Evolutionary conservation across 2,888 invertebrate species (phyloP).

Genomic region (Drosophila pseudotakahashii): DNA sequence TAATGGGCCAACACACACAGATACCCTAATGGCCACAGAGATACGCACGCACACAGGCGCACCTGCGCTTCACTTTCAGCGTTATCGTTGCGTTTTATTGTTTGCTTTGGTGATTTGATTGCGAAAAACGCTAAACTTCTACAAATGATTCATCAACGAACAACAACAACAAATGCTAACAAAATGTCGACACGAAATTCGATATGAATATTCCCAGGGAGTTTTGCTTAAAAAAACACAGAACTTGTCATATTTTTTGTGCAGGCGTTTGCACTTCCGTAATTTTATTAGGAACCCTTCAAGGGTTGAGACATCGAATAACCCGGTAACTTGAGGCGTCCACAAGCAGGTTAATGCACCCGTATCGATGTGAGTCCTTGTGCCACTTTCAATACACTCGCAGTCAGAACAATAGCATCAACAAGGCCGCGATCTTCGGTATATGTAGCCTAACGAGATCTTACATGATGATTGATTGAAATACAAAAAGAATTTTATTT

Average conservation of each 20-base stretch:
- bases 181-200: slow-evolving; percentile 46
- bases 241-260: slow-evolving; percentile 51
- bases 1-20: slow-evolving; percentile 58
- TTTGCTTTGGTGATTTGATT: slow-evolving; percentile 75
- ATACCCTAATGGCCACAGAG: slow-evolving; percentile 9
- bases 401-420: slow-evolving; percentile 18
- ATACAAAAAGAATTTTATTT: no score
- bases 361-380: slow-evolving; percentile 68
- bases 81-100: slow-evolving; percentile 75
- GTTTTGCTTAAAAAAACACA: slow-evolving; percentile 26
- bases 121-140: slow-evolving; percentile 61
- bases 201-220: slow-evolving; percentile 69
- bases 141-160: slow-evolving; percentile 54
- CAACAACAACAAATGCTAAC: slow-evolving; percentile 24
- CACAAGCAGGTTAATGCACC: slow-evolving; percentile 71
- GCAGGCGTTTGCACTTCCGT: slow-evolving; percentile 72
- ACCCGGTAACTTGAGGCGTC: slow-evolving; percentile 64
- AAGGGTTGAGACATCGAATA: slow-evolving; percentile 40
- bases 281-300: slow-evolving; percentile 46
- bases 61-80: slow-evolving; percentile 79
- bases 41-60: slow-evolving; percentile 27
- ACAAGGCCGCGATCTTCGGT: background rate
- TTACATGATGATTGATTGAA: no score
- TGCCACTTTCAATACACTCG: slow-evolving; percentile 61
- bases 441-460: background rate